Evolutionary conservation across 2,888 invertebrate genomes (phyloP), one percentile per base, ranked within the genome.

Genomic region (Tetranychus piercei): DNA sequence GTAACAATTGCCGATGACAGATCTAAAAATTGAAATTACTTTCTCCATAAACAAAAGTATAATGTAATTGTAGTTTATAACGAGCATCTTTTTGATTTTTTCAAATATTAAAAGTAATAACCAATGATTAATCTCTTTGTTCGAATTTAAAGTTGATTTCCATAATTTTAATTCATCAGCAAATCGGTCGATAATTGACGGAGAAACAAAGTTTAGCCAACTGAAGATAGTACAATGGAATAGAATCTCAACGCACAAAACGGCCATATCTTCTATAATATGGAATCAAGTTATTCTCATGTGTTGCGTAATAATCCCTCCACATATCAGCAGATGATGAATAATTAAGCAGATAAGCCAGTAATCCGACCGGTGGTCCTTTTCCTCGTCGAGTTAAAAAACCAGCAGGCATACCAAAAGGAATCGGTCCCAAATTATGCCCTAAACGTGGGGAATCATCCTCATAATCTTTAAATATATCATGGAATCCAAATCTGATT

Each of bases 371-470:
- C 6, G 75, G 73, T 4, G 69, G 69, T 69, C 69, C 69, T 23
- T 45, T 73, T 6, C 75, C 75, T 18, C 71, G 67, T 15, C 65
- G 65, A 11, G 75, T 71, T 7, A 55, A 73, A n/a, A 71, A 71
- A 23, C 75, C 75, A 64, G 71, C 71, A 6, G 75, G 75, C 67
- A 75, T 18, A 6, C 75, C 75, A 23, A 73, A 75, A 8, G 75
- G 75, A 11, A 75, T 73, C 0, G 72, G 64, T 71, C 72, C 74
- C 20, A 23, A 23, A 20, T 5, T 20, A 7, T 69, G 20, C 8
- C 20, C 34, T 7, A 23, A 69, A 20, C 11, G 18, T 20, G 69
- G 69, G 1, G 22, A 69, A 69, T 69, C 69, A 11, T 20, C 20
- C 20, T 69, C 69, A 69, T 69, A 69, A 69, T 69, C 69, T 23